phyloP scores from a whole-genome alignment of 2,797 vertebrate species.

The Thalassophryne amazonica region DNA sequence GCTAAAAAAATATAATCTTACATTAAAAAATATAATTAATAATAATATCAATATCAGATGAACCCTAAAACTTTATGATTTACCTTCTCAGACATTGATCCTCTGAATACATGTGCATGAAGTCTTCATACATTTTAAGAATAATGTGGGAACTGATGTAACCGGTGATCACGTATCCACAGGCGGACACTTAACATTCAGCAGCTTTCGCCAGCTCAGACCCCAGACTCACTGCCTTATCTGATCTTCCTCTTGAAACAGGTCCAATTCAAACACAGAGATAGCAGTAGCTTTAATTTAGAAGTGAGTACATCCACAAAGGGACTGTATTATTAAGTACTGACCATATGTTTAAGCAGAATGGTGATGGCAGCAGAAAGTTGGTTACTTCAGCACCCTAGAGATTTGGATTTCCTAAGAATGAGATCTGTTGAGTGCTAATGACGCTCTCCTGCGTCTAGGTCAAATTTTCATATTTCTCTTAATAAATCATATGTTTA shows the following conservation, averaged over 20 bases:
- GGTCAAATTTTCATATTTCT: too few species aligned
- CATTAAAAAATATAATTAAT: too few species aligned
- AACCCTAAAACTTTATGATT: too few species aligned
- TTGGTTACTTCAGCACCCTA: neutral
- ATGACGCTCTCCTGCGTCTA: too few species aligned
- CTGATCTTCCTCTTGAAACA: slow-evolving; percentile 4
- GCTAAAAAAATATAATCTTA: too few species aligned
- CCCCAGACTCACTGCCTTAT: slow-evolving; percentile 1
- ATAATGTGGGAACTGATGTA: slow-evolving; percentile 5
- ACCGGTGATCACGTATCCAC: slow-evolving; percentile 9
- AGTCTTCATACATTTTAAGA: neutral
- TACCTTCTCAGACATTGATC: too few species aligned
- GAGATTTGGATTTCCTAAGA: neutral
- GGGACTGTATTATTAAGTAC: neutral
- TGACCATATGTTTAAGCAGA: neutral
- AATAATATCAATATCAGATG: too few species aligned
- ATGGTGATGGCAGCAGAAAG: neutral
- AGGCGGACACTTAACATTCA: slow-evolving; percentile 8
- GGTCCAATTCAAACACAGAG: neutral
- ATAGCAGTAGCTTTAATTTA: slow-evolving; percentile 18
- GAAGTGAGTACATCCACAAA: slow-evolving; percentile 1
- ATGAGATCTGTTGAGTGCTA: too few species aligned
- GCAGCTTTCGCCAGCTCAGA: neutral
- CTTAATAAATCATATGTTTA: too few species aligned
- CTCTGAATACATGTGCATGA: slow-evolving; percentile 17